phyloP scores from a whole-genome alignment of 2,113 vertebrate genomes.

The Nansenia antarctica region DNA sequence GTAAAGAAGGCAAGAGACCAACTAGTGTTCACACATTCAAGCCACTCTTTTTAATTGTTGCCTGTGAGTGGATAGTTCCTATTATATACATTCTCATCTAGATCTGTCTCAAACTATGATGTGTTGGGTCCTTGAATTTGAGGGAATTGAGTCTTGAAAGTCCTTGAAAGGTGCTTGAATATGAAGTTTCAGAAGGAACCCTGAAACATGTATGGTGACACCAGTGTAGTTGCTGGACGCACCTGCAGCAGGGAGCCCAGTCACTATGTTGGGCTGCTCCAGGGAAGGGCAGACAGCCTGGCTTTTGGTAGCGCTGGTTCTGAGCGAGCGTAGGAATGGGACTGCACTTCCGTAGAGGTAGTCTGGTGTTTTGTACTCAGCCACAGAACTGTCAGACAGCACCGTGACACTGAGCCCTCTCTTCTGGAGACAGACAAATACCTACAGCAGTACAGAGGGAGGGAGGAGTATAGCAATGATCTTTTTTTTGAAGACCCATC shows the following conservation, averaged over 20 bases:
- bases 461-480: neutral
- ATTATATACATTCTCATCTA: too few relatives aligned
- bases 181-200: too few relatives aligned
- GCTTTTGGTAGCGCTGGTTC: slow-evolving; percentile 74
- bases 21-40: too few relatives aligned
- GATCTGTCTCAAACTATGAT: too few relatives aligned
- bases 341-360: slow-evolving; percentile 73
- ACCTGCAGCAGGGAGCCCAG: slow-evolving; percentile 92
- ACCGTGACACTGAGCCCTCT: slow-evolving; percentile 81
- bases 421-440: slow-evolving; percentile 79
- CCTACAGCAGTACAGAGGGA: slow-evolving; percentile 67
- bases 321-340: slow-evolving; percentile 89
- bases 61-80: too few relatives aligned
- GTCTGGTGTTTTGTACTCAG: slow-evolving; percentile 88
- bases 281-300: slow-evolving; percentile 74
- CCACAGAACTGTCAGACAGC: slow-evolving; percentile 83
- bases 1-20: too few relatives aligned
- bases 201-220: too few relatives aligned
- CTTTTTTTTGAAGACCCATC: too few relatives aligned
- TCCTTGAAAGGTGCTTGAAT: too few relatives aligned
- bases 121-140: too few relatives aligned
- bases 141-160: too few relatives aligned
- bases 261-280: slow-evolving; percentile 91
- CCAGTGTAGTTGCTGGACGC: slow-evolving; percentile 20
- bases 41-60: too few relatives aligned